Evolutionary conservation across 2,888 invertebrate genomes (phyloP), one percentile per base, ranked within the genome.

Genomic region (Dolichomitus sp.): DNA sequence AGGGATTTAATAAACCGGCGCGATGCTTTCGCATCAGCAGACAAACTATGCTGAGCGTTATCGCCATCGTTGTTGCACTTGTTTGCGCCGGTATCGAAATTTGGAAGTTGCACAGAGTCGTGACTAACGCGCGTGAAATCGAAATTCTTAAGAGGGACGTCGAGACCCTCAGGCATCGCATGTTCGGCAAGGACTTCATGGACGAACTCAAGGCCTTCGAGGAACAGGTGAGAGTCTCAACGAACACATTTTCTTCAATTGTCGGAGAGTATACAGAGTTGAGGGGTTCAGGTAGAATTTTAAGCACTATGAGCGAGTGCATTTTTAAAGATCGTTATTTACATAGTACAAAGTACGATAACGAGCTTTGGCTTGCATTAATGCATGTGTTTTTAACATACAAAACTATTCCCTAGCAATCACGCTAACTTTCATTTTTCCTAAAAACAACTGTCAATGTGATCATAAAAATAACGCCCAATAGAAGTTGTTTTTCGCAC

Each of bases 161-260:
- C 9, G 91, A 93, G 40, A 87, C 73, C 2, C 76, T 94, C 54
- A 92, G 92, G 66, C 90, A 92, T 57, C 89, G 90, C 4, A 84
- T 93, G 63, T 83, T 91, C n/a, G 90, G 90, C 48, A 88, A 90
- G 59, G 90, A 93, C 72, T 86, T 93, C 12, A 79, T 92, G 73
- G 89, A 92, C 40, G 92, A 91, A 59, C 79, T 94, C 4, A 92
- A 90, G 50, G 89, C 91, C 0, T 92, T 94, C 80, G 92, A 93
- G 81, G 89, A 93, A 82, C 90, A 91, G 91, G 94, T 93, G 76
- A 87, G 86, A 68, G 42, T 27, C 12, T 11, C 45, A 19, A 45
- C 1, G 4, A 12, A 50, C 11, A 17, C 37, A 17, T 11, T 54
- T 54, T 54, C 27, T 12, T 27, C 27, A 27, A 11, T 27, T 27